Percentiles rank a stretch among this genome's conserved stretches.
These are phyloP conservation scores for Odontamblyopus rebecca DNA, from an alignment of 2,797 vertebrate genomes.

Conservation along the genomic window DNA sequence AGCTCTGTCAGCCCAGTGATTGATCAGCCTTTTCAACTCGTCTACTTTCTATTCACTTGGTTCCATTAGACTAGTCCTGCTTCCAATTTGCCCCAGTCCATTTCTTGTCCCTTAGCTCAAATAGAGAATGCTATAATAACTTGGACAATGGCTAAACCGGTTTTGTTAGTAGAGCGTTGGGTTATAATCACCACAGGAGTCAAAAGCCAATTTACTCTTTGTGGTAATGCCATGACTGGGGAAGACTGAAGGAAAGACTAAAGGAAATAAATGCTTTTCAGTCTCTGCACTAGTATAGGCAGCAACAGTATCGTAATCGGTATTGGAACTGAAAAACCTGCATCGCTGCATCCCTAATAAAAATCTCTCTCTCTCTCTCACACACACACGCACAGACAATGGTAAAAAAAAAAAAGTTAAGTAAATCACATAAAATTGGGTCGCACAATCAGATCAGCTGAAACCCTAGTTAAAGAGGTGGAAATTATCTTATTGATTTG, in stretches of 20 bases:
- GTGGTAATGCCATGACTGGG: background rate
- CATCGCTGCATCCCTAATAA: no score
- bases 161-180: background rate
- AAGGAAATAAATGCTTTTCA: no score
- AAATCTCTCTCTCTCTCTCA: no score
- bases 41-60: slow-evolving; percentile 3
- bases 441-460: background rate
- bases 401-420: background rate
- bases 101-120: background rate
- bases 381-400: no score
- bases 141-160: background rate
- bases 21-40: background rate
- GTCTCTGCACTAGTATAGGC: no score
- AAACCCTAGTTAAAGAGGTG: background rate
- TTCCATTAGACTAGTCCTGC: background rate
- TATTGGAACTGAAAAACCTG: no score
- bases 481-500: background rate
- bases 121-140: background rate
- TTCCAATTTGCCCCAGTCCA: slow-evolving; percentile 24
- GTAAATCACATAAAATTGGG: background rate
- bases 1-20: slow-evolving; percentile 2
- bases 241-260: no score
- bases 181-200: background rate
- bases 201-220: background rate
- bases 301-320: no score